phyloP scores from a whole-genome alignment of 1,140 invertebrate species.

The Triops cancriformis region DNA sequence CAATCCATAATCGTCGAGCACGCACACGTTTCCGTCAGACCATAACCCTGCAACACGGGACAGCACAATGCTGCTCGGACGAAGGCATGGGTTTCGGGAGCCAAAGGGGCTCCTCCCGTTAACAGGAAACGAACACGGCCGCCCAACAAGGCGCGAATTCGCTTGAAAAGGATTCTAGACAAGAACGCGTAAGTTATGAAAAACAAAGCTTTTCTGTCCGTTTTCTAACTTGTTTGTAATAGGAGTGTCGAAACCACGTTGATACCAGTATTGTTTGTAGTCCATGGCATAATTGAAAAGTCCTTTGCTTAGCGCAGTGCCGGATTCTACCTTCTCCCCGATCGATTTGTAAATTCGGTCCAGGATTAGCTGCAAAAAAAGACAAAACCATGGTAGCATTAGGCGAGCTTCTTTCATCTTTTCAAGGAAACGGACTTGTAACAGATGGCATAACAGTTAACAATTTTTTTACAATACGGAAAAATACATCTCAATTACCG shows the following conservation, averaged over 20 bases:
- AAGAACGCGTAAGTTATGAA: conserved; percentile 8
- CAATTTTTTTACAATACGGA: neutral
- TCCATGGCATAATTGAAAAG: conserved; percentile 85
- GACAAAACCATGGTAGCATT: conserved; percentile 25
- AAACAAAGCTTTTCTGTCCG: neutral
- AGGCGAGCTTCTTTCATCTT: neutral
- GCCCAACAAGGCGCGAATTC: conserved; percentile 71
- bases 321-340: conserved; percentile 76
- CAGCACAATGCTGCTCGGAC: conserved; percentile 88
- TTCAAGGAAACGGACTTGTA: no score
- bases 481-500: conserved; percentile 51
- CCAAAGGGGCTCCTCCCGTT: conserved; percentile 86
- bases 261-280: conserved; percentile 79
- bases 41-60: conserved; percentile 88
- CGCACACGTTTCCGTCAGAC: conserved; percentile 92
- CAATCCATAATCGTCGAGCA: conserved; percentile 82
- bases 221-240: conserved; percentile 65
- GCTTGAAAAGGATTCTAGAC: conserved; percentile 60
- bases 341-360: conserved; percentile 93
- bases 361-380: conserved; percentile 68
- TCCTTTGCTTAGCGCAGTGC: conserved; percentile 60
- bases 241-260: conserved; percentile 73
- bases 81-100: conserved; percentile 90
- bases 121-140: conserved; percentile 78
- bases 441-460: no score